A percentile compares a stretch with the other conserved stretches of the same genome.
These are phyloP conservation scores for Penaeus vannamei DNA, from an alignment of 1,140 invertebrate genomes.

Conservation along the genomic window DNA sequence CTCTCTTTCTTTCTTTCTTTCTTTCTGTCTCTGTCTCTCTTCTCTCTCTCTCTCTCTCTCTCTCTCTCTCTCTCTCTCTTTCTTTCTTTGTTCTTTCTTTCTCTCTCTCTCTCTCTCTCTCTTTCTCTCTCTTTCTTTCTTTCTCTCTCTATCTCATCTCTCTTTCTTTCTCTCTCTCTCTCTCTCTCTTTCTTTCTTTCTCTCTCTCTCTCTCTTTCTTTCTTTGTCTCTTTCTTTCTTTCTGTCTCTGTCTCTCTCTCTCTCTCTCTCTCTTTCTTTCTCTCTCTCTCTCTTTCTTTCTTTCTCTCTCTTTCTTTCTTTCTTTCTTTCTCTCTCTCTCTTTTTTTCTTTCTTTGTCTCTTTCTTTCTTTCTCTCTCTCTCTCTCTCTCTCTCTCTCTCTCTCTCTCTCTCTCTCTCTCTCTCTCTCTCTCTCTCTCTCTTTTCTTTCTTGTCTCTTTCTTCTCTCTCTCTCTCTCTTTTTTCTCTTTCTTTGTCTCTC, in stretches of 20 bases:
- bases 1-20: too few species aligned
- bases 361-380: neutral
- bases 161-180: neutral
- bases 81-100: neutral
- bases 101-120: neutral
- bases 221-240: neutral
- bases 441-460: too few species aligned
- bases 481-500: too few species aligned
- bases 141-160: slow-evolving; percentile 30
- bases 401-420: too few species aligned
- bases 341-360: neutral
- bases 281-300: neutral
- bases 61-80: neutral
- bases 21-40: too few species aligned
- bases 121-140: slow-evolving; percentile 34
- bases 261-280: neutral
- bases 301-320: neutral
- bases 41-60: too few species aligned
- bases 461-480: too few species aligned
- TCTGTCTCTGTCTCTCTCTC: slow-evolving; percentile 4
- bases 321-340: neutral
- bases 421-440: too few species aligned
- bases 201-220: neutral
- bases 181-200: too few species aligned
- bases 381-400: neutral